phyloP scores from a whole-genome alignment of 2,797 vertebrate species.

The Rachycentron canadum region DNA sequence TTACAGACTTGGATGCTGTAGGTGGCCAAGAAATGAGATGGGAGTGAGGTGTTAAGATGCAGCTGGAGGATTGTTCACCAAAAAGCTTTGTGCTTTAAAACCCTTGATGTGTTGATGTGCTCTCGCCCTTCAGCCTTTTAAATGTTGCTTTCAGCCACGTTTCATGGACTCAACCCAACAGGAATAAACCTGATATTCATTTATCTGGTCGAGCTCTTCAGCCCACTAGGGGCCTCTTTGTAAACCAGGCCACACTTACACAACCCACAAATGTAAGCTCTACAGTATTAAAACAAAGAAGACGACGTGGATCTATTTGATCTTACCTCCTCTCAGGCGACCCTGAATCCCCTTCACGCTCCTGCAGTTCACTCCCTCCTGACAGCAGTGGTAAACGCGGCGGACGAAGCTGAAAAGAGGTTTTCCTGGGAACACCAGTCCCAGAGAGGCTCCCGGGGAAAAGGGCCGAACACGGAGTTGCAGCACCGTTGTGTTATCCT shows the following conservation, averaged over 20 bases:
- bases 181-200: neutral
- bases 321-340: constrained; percentile 77
- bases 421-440: constrained; percentile 82
- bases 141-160: neutral
- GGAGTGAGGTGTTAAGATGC: neutral
- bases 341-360: constrained; percentile 87
- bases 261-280: neutral
- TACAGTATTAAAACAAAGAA: neutral
- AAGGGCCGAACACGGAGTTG: constrained; percentile 73
- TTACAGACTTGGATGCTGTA: neutral
- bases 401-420: constrained; percentile 83
- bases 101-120: neutral
- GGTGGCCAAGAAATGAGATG: neutral
- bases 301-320: neutral
- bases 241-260: neutral
- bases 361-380: constrained; percentile 78
- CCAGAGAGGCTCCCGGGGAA: constrained; percentile 38
- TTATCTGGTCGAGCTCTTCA: neutral
- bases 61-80: neutral
- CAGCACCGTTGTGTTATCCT: constrained; percentile 56
- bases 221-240: neutral
- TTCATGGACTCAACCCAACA: neutral
- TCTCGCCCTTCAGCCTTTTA: neutral
- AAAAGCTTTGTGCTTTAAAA: neutral
- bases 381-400: constrained; percentile 87